phyloP scores from a whole-genome alignment of 2,797 vertebrate genomes.

The Euthynnus affinis region DNA sequence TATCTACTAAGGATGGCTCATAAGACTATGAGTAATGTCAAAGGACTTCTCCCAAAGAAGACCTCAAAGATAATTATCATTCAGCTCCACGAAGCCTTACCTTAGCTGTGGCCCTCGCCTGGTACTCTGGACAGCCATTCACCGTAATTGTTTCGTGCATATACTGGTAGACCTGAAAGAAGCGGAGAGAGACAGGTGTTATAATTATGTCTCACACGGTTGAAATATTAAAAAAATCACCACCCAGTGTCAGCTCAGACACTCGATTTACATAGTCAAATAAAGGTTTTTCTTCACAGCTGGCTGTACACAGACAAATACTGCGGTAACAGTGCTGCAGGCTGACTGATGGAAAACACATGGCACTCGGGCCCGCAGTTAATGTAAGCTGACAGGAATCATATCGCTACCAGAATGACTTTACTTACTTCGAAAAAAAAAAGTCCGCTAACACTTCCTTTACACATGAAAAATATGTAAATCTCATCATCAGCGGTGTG shows the following conservation, averaged over 20 bases:
- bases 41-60: no score
- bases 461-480: neutral
- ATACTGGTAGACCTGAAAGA: constrained; percentile 96
- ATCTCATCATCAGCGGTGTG: constrained; percentile 9
- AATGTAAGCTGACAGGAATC: no score
- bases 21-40: no score
- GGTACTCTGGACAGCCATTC: constrained; percentile 98
- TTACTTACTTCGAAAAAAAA: neutral
- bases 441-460: neutral
- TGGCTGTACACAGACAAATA: constrained; percentile 7
- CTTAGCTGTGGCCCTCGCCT: constrained; percentile 98
- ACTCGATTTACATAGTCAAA: constrained; percentile 50
- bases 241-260: constrained; percentile 9
- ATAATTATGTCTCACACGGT: constrained; percentile 27
- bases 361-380: neutral
- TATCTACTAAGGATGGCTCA: neutral
- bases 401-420: no score
- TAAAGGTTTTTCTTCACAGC: constrained; percentile 35
- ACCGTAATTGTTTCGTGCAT: constrained; percentile 99
- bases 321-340: neutral
- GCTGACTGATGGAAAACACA: constrained; percentile 6
- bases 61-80: no score
- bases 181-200: constrained; percentile 40
- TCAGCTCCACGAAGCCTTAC: constrained; percentile 76
- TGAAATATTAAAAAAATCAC: constrained; percentile 41